These are phyloP conservation scores for Cossypha caffra DNA, from an alignment of 2,797 vertebrate genomes.

Conservation along the genomic window DNA sequence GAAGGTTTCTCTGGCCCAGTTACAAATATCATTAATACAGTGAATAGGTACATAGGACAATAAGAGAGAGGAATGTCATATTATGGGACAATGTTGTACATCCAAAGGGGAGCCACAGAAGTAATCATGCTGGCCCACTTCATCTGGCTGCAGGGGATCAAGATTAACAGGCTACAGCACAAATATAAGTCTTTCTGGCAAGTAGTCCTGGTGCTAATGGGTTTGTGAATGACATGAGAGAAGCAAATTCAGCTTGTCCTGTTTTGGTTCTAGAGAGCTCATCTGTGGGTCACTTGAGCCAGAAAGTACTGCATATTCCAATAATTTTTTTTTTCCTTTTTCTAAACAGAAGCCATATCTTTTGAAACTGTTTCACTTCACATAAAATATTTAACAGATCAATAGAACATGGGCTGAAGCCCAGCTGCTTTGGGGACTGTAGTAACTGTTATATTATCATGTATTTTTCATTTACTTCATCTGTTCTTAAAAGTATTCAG, in stretches of 20 bases:
- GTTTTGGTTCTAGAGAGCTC: not conserved
- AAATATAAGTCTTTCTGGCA: not conserved
- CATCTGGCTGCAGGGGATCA: not conserved
- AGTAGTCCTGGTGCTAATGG: not conserved
- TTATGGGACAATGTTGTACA: not conserved
- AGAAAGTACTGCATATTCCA: not conserved
- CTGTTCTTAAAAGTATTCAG: not conserved
- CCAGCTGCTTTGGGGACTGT: not conserved
- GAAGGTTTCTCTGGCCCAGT: not conserved
- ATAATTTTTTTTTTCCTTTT: not conserved
- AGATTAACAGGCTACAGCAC: not conserved
- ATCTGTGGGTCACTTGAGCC: not conserved
- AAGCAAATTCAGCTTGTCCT: not conserved
- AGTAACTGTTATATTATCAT: not conserved
- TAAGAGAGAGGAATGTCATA: not conserved
- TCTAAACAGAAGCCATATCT: not conserved
- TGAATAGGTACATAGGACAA: not conserved
- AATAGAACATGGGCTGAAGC: not conserved
- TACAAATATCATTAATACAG: not conserved
- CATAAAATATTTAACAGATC: constrained; percentile 33
- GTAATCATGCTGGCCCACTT: not conserved
- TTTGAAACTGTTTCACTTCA: not conserved
- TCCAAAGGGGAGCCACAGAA: not conserved
- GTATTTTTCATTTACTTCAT: constrained; percentile 7
- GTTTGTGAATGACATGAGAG: not conserved